A percentile compares a stretch with the other conserved stretches of the same genome.
These are phyloP conservation scores for Slavum lentiscoides DNA, from an alignment of 2,888 invertebrate species.

Conservation along the genomic window DNA sequence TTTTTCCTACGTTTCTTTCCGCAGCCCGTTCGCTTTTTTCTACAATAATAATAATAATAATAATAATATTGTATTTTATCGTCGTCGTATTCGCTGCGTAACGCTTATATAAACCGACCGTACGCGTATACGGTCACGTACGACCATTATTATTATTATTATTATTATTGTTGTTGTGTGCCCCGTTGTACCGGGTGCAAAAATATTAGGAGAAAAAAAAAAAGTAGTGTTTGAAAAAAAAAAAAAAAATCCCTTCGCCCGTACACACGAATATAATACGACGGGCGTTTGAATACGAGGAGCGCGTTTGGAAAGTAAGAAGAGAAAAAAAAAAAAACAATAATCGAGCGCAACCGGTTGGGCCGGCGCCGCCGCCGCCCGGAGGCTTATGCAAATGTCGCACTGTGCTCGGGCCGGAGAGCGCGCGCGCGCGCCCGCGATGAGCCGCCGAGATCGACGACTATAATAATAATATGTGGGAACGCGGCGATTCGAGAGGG, in stretches of 20 bases:
- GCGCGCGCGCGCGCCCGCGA: not conserved
- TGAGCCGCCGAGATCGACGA: no score
- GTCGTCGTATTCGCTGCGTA: no score
- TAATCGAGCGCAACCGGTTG: conserved; percentile 47
- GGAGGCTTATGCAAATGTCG: conserved; percentile 49
- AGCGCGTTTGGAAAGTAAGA: not conserved
- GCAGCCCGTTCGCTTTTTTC: no score
- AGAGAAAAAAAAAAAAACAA: not conserved
- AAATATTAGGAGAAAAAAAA: conserved; percentile 62
- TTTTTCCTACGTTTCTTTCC: no score
- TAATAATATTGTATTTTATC: no score
- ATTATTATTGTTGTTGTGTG: conserved; percentile 54
- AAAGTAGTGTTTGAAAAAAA: conserved; percentile 54
- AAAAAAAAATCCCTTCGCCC: no score
- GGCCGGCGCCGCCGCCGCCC: not conserved
- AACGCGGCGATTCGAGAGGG: conserved; percentile 55
- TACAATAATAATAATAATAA: no score
- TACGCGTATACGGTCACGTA: conserved; percentile 25
- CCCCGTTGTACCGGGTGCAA: conserved; percentile 61
- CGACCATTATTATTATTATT: conserved; percentile 52
- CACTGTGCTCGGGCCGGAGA: conserved; percentile 30
- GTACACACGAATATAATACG: not conserved
- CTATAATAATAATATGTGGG: no score
- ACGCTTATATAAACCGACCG: no score
- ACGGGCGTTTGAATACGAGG: conserved; percentile 18